phyloP scores from a whole-genome alignment of 2,113 vertebrate genomes.

The Lamprotornis superbus region DNA sequence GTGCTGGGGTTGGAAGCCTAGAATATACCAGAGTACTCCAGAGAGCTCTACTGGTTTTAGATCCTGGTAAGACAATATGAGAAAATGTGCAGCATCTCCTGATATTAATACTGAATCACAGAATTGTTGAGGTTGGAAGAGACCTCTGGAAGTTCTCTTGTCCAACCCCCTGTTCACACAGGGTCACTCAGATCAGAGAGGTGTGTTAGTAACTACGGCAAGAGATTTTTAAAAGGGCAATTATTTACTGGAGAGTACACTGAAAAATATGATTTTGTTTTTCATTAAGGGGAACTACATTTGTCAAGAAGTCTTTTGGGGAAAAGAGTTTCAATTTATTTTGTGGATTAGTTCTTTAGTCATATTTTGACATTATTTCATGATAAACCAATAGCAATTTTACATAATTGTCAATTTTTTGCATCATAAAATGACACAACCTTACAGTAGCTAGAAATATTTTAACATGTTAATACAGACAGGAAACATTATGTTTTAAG shows the following conservation, averaged over 20 bases:
- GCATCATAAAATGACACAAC: not conserved
- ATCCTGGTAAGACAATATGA: not conserved
- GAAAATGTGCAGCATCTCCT: not conserved
- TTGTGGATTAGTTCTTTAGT: not conserved
- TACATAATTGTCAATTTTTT: not conserved
- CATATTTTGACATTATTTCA: not conserved
- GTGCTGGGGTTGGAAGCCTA: not conserved
- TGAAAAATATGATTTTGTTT: not conserved
- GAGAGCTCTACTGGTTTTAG: not conserved
- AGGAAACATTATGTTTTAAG: not conserved
- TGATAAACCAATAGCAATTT: not conserved
- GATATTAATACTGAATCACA: not conserved
- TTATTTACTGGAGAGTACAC: not conserved
- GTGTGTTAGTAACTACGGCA: not conserved
- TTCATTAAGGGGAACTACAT: not conserved
- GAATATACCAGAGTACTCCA: not conserved
- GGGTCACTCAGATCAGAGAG: not conserved
- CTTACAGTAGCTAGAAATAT: not conserved
- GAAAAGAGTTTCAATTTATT: not conserved
- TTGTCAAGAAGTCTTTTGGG: not conserved
- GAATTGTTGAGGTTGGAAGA: not conserved
- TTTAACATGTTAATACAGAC: not conserved
- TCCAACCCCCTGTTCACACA: not conserved
- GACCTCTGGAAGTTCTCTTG: not conserved
- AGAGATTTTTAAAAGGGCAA: not conserved